Base-by-base conservation (phyloP, 2,888 invertebrate species). In the Sinotaia quadrata region DNA sequence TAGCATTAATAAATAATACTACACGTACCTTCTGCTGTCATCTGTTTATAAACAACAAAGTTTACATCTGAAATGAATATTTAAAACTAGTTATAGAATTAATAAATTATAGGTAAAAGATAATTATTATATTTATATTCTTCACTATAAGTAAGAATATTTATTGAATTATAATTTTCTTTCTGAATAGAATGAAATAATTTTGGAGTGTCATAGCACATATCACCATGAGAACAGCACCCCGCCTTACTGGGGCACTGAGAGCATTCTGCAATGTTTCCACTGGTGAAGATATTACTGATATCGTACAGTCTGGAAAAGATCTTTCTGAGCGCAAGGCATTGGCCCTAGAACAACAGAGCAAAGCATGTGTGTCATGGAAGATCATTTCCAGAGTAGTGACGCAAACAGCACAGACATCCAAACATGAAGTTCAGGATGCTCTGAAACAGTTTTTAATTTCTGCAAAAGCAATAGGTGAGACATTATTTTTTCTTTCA, bases 191-290 rank as follows among this genome's bases (percentile, higher is more conserved):
- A n/a, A n/a, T n/a, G n/a, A n/a, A n/a, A n/a, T n/a, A n/a, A n/a
- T n/a, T n/a, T n/a, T n/a, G n/a, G n/a, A n/a, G n/a, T n/a, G n/a
- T n/a, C n/a, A n/a, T n/a, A n/a, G n/a, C n/a, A n/a, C n/a, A n/a
- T n/a, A n/a, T n/a, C n/a, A n/a, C n/a, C n/a, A n/a, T 81, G 80
- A 75, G 69, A 54, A 72, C 68, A 37, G 67, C 80, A n/a, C 83
- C 84, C 8, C 69, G 82, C 34, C 71, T 84, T 47, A 76, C 82
- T 21, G 77, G 79, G 24, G 83, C 83, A n/a, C 60, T 84, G 29
- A 56, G 83, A 60, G 82, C 78, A 4, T 82, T 82, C 62, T 75
- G 81, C n/a, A 76, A 71, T 29, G 76, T 81, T 21, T 71, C 77
- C 57, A 71, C 68, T 21, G 60, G 61, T 49, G 69, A 72, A 5